phyloP scores from a whole-genome alignment of 2,113 vertebrate genomes.

The Micronisus gabar region DNA sequence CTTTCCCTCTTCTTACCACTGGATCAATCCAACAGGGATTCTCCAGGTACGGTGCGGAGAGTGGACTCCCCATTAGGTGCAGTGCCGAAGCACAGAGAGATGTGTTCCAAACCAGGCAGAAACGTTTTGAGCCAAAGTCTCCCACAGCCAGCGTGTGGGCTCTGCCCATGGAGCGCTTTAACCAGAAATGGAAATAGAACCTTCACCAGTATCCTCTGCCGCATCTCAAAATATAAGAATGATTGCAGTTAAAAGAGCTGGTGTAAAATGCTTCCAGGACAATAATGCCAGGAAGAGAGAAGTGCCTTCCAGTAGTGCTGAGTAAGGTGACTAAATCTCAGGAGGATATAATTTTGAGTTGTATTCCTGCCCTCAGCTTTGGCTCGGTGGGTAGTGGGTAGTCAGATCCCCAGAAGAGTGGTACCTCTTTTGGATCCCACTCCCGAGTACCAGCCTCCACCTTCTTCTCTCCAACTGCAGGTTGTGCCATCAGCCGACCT shows the following conservation, averaged over 20 bases:
- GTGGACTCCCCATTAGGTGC: background rate
- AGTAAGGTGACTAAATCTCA: background rate
- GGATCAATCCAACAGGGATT: background rate
- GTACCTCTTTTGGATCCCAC: background rate
- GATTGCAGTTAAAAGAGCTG: background rate
- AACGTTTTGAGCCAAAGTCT: background rate
- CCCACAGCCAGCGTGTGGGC: background rate
- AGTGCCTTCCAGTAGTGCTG: background rate
- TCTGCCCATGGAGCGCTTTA: background rate
- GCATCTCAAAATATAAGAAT: background rate
- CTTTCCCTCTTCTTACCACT: background rate
- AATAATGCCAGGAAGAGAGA: background rate
- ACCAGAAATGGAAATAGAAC: constrained; percentile 22
- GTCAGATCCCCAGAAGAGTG: background rate
- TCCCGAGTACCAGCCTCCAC: background rate
- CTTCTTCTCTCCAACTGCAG: background rate
- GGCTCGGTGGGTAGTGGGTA: background rate
- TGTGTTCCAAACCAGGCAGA: background rate
- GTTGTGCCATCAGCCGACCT: background rate
- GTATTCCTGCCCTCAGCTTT: background rate
- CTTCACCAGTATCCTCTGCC: background rate
- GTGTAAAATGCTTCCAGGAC: background rate
- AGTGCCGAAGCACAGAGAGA: background rate
- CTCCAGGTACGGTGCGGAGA: background rate
- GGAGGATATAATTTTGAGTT: background rate